Evolutionary conservation across 2,888 invertebrate genomes (phyloP).

Genomic region (Zaprionus obscuricornis): DNA sequence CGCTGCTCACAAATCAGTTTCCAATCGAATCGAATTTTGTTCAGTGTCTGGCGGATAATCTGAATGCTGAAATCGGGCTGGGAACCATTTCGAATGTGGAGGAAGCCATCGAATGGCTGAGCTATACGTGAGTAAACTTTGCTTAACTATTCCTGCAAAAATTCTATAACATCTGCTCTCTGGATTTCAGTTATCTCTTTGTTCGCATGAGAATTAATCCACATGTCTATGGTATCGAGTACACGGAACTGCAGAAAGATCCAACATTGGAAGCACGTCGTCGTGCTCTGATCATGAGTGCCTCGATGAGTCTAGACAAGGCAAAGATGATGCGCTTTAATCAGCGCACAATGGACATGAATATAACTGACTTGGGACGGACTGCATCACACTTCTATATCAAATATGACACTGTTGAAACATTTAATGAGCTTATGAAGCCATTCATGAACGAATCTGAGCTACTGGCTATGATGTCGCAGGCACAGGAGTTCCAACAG

Average conservation of each 20-base stretch:
- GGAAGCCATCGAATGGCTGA: slow-evolving; percentile 99
- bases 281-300: slow-evolving; percentile 89
- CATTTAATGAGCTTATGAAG: slow-evolving; percentile 92
- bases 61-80: slow-evolving; percentile 98
- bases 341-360: slow-evolving; percentile 91
- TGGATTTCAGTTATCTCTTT: slow-evolving; percentile 86
- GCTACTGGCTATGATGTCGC: slow-evolving; percentile 94
- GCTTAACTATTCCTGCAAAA: not conserved
- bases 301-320: slow-evolving; percentile 94
- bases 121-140: slow-evolving; percentile 88
- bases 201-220: slow-evolving; percentile 97
- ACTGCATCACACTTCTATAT: slow-evolving; percentile 99
- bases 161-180: not conserved
- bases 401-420: slow-evolving; percentile 96
- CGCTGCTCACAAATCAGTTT: slow-evolving; percentile 96
- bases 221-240: slow-evolving; percentile 88
- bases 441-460: slow-evolving; percentile 93
- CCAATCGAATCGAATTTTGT: slow-evolving; percentile 99
- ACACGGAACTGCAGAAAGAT: slow-evolving; percentile 88
- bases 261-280: slow-evolving; percentile 91
- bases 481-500: slow-evolving; percentile 97
- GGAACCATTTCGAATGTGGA: slow-evolving; percentile 98
- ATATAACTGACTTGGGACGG: slow-evolving; percentile 93
- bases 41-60: slow-evolving; percentile 95
- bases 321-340: slow-evolving; percentile 97